Percentiles rank a stretch among this genome's conserved stretches.
Conservation (phyloP, 2,797 vertebrate species). For the Lophius americanus region DNA sequence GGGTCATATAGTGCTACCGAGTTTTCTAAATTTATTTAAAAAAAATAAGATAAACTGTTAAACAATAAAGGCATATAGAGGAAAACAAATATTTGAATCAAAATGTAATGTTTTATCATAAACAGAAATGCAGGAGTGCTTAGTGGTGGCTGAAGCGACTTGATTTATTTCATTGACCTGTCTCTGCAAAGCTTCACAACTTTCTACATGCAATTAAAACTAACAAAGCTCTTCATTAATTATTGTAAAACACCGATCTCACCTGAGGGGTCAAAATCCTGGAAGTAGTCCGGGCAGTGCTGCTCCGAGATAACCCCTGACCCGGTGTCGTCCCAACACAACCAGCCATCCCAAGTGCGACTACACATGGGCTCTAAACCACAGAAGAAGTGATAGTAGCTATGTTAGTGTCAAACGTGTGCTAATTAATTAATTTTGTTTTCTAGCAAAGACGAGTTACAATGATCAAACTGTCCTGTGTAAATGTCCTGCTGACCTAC, state of each 20-base stretch:
- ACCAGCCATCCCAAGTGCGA: slow-evolving; percentile 97
- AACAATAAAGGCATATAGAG: too few species aligned
- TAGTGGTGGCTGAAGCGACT: too few species aligned
- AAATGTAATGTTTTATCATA: too few species aligned
- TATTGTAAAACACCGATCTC: slow-evolving; percentile 13
- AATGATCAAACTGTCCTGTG: background rate
- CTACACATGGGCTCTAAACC: slow-evolving; percentile 87
- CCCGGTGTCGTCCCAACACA: slow-evolving; percentile 93
- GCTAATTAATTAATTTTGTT: background rate
- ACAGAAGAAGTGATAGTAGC: background rate
- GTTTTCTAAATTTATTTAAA: too few species aligned
- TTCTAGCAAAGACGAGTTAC: background rate
- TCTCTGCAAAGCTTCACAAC: too few species aligned
- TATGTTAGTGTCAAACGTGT: background rate
- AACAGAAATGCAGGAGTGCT: too few species aligned
- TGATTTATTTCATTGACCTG: too few species aligned
- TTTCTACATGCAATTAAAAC: background rate
- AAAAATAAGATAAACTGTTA: too few species aligned
- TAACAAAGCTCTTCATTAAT: background rate
- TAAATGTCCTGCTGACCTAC: background rate
- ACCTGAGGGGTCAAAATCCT: slow-evolving; percentile 97
- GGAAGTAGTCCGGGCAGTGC: slow-evolving; percentile 95
- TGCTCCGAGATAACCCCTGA: slow-evolving; percentile 87
- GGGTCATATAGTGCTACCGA: too few species aligned
- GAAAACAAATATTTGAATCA: too few species aligned